phyloP scores from a whole-genome alignment of 35 echinoderm and acorn worm species.

The Patiria miniata region DNA sequence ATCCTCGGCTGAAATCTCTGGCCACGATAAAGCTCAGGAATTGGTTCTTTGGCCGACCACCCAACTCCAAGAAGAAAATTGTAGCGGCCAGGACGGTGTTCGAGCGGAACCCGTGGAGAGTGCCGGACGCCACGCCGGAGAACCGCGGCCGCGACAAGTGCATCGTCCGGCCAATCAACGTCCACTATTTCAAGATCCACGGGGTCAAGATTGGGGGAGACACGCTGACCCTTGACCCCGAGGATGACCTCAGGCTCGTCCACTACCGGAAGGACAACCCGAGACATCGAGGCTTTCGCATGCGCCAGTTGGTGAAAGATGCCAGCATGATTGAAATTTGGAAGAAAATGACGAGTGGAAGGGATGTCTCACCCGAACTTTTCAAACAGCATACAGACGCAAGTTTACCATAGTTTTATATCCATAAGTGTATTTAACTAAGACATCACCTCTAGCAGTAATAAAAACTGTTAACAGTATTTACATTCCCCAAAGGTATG shows the following conservation, averaged over 20 bases:
- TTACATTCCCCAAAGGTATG: too few relatives aligned
- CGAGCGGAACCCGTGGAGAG: constrained; percentile 81
- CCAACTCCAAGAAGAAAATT: constrained; percentile 46
- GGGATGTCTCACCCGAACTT: background rate
- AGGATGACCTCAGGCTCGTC: constrained; percentile 70
- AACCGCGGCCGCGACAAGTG: constrained; percentile 84
- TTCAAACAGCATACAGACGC: background rate
- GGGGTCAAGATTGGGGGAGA: constrained; percentile 87
- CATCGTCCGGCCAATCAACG: constrained; percentile 65
- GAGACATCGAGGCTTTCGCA: constrained; percentile 65
- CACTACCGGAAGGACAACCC: constrained; percentile 93
- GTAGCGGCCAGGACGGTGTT: constrained; percentile 54
- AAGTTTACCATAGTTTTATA: too few relatives aligned
- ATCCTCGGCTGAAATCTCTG: background rate
- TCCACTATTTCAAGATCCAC: constrained; percentile 96
- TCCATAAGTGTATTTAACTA: too few relatives aligned
- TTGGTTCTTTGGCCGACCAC: constrained; percentile 82
- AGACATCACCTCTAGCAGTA: too few relatives aligned
- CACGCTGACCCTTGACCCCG: constrained; percentile 74
- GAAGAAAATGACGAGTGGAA: constrained; percentile 51
- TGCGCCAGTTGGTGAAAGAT: constrained; percentile 68
- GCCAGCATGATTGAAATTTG: constrained; percentile 73
- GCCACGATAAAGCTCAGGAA: constrained; percentile 45
- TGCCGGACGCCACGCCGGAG: constrained; percentile 59
- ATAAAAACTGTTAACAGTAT: too few relatives aligned